Evolutionary conservation across 2,113 vertebrate species (phyloP).

Genomic region (Camelus dromedarius): DNA sequence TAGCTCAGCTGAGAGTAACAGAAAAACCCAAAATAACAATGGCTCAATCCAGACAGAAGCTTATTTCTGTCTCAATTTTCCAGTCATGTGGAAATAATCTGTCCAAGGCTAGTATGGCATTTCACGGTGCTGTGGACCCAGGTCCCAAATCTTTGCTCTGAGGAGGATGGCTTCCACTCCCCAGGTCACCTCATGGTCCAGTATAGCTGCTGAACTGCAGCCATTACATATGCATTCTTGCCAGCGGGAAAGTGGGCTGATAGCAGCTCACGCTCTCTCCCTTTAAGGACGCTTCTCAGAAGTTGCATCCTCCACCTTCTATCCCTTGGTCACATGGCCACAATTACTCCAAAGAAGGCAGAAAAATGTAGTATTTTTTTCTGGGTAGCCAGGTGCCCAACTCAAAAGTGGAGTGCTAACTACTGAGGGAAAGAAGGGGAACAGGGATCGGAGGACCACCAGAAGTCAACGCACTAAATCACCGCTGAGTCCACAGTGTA

Average conservation of each 20-base stretch:
- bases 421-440: neutral
- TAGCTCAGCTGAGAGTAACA: neutral
- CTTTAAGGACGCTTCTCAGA: neutral
- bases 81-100: neutral
- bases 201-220: neutral
- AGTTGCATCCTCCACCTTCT: neutral
- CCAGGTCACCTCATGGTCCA: neutral
- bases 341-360: neutral
- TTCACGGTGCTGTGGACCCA: neutral
- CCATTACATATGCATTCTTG: neutral
- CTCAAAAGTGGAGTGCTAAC: neutral
- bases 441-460: accelerated
- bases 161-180: neutral
- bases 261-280: neutral
- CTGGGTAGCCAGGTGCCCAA: neutral
- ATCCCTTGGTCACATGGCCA: neutral
- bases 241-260: neutral
- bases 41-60: neutral
- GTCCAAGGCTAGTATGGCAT: neutral
- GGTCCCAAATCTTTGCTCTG: neutral
- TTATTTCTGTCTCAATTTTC: neutral
- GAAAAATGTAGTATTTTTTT: neutral
- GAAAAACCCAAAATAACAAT: neutral
- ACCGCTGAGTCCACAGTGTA: too few relatives aligned
- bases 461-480: neutral